Conservation (phyloP, 2,797 vertebrate species). For the Silurus aristotelis region DNA sequence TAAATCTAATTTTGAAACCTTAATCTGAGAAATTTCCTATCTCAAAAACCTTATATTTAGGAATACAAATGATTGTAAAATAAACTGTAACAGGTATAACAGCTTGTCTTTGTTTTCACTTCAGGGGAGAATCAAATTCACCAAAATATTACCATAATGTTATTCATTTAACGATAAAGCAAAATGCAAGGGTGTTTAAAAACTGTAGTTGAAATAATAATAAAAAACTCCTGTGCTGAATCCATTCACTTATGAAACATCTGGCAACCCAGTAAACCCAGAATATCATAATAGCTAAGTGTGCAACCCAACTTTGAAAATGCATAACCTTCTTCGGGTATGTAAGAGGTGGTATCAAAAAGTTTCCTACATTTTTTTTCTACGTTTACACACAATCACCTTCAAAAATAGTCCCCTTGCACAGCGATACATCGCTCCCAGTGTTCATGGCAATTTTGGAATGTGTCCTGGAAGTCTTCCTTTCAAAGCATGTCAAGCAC, state of each 20-base stretch:
- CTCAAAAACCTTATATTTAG: background rate
- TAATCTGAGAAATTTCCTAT: background rate
- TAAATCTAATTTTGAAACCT: background rate
- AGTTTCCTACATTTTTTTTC: too few species aligned
- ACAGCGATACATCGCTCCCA: too few species aligned
- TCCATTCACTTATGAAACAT: background rate
- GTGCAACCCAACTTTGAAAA: background rate
- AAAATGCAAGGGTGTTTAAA: background rate
- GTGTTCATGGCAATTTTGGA: too few species aligned
- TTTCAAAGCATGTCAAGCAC: too few species aligned
- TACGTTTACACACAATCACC: too few species aligned
- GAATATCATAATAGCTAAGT: background rate
- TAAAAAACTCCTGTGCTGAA: background rate
- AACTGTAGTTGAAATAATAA: background rate
- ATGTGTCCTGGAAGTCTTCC: too few species aligned
- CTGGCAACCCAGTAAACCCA: slow-evolving; percentile 4
- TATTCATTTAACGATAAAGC: background rate
- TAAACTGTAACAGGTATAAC: background rate
- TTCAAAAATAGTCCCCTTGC: too few species aligned
- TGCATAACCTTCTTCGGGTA: too few species aligned
- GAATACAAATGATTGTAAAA: background rate
- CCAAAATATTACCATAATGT: background rate
- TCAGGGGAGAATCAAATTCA: background rate
- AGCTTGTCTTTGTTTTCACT: background rate
- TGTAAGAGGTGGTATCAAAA: too few species aligned